Percentiles rank a stretch among this genome's conserved stretches.
Conservation (phyloP, 2,797 vertebrate species). For the Spinus olivaceus region DNA sequence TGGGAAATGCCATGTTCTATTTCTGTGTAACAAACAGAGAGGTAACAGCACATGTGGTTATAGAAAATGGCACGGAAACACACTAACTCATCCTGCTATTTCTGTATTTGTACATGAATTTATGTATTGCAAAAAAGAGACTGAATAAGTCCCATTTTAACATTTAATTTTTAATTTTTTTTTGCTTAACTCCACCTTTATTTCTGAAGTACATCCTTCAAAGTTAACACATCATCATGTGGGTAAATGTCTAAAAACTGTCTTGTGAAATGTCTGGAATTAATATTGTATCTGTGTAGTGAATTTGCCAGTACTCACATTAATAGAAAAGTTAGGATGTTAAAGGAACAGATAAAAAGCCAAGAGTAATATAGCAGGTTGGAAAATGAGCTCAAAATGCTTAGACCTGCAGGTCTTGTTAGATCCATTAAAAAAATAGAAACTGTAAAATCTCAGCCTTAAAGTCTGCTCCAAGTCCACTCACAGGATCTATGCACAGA, state of each 20-base stretch:
- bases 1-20: not conserved
- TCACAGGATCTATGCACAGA: not conserved
- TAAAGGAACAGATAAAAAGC: not conserved
- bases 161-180: not conserved
- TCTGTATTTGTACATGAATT: not conserved
- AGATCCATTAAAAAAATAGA: not conserved
- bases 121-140: not conserved
- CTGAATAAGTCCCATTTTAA: not conserved
- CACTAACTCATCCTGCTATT: not conserved
- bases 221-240: not conserved
- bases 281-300: not conserved
- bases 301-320: not conserved
- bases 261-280: not conserved
- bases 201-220: not conserved
- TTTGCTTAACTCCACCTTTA: not conserved
- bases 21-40: not conserved
- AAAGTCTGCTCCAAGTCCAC: not conserved
- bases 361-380: not conserved
- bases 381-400: not conserved
- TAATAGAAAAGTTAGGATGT: not conserved
- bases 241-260: not conserved
- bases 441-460: not conserved
- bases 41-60: not conserved
- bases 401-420: not conserved
- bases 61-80: not conserved